Evolutionary conservation across 1,140 invertebrate genomes (phyloP).

Genomic region (Homarus americanus): DNA sequence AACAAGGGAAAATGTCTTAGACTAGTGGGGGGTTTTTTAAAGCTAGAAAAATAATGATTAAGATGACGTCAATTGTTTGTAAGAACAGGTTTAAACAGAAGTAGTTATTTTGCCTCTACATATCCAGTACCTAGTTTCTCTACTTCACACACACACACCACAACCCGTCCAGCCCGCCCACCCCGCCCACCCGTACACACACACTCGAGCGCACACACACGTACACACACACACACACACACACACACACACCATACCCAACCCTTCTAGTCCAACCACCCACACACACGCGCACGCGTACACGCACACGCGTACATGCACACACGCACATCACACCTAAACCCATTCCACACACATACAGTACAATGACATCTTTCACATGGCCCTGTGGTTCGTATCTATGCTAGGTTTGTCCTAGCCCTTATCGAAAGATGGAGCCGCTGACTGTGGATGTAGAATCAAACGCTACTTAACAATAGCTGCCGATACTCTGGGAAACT

Average conservation of each 20-base stretch:
- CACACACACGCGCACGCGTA: constrained; percentile 30
- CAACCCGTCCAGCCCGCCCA: too few species aligned
- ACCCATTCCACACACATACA: constrained; percentile 34
- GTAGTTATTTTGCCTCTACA: too few species aligned
- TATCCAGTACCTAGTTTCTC: not conserved
- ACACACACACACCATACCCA: not conserved
- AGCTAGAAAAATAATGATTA: too few species aligned
- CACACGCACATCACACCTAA: constrained; percentile 43
- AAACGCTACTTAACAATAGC: not conserved
- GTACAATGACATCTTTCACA: not conserved
- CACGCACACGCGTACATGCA: constrained; percentile 36
- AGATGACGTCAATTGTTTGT: too few species aligned
- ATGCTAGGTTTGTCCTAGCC: not conserved
- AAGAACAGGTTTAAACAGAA: too few species aligned
- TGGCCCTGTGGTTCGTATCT: not conserved
- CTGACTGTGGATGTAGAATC: not conserved
- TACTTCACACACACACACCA: not conserved
- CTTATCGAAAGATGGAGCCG: not conserved
- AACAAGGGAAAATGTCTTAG: too few species aligned
- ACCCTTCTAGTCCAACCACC: not conserved
- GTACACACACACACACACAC: too few species aligned
- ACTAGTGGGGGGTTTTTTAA: too few species aligned
- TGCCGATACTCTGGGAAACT: not conserved
- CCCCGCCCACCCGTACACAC: too few species aligned
- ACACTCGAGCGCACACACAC: too few species aligned